Evolutionary conservation across 2,113 vertebrate genomes (phyloP).

Genomic region (Gavia stellata): DNA sequence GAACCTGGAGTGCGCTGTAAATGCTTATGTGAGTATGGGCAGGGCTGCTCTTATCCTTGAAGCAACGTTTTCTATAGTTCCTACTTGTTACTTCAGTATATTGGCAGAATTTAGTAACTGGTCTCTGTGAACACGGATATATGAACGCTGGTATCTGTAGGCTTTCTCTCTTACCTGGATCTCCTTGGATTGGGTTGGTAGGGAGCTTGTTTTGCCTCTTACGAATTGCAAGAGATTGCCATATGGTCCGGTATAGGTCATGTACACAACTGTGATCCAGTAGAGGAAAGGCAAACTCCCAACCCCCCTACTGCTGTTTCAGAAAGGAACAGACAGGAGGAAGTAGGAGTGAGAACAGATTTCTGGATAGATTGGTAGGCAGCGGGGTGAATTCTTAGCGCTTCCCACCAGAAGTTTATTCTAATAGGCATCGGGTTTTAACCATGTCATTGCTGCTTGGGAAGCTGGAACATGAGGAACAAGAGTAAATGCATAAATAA

Average conservation of each 20-base stretch:
- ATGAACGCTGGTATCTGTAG: not conserved
- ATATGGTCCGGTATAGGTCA: conserved; percentile 41
- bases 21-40: not conserved
- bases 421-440: conserved; percentile 5
- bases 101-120: not conserved
- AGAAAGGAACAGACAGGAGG: conserved; percentile 56
- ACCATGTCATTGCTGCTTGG: not conserved
- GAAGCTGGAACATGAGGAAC: not conserved
- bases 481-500: not conserved
- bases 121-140: not conserved
- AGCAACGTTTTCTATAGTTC: not conserved
- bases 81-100: not conserved
- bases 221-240: not conserved
- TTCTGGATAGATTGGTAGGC: conserved; percentile 56
- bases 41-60: not conserved
- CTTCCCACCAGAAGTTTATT: conserved; percentile 62
- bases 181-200: not conserved
- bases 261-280: conserved; percentile 50
- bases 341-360: conserved; percentile 63
- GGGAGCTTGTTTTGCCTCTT: conserved; percentile 42
- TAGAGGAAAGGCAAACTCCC: conserved; percentile 52
- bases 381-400: conserved; percentile 54
- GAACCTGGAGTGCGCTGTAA: not conserved
- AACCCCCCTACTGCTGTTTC: conserved; percentile 34
- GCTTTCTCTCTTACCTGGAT: not conserved